Evolutionary conservation across 2,113 vertebrate genomes (phyloP), one percentile per base, ranked within the genome.

Genomic region (Podiceps cristatus): DNA sequence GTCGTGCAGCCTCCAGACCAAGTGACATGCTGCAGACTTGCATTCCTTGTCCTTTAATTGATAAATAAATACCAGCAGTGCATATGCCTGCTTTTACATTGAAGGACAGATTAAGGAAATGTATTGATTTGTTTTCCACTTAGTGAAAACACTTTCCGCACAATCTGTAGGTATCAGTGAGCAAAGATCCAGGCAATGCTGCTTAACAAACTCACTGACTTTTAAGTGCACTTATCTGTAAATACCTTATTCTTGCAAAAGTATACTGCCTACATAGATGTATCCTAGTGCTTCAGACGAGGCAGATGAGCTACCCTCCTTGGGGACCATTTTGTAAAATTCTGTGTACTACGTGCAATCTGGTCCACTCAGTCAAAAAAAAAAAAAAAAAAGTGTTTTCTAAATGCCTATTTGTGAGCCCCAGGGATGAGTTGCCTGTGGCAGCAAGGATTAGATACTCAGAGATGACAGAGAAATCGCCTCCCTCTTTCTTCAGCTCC

Each of bases 171-270:
- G 37, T 78, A 94, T 86, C 37, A 71, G 67, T 35, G 56, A 92
- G 29, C 35, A 93, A 71, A 85, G 67, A 88, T 29, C 68, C 66
- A 62, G 31, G 56, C 63, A 84, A 56, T 9, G 60, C 82, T 90
- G 59, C 64, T 93, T 96, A 95, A 90, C 72, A 90, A 96, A 90
- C 16, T 7, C 55, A 76, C 63, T 91, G 81, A 77, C 14, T 87
- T 58, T 58, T 42, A 95, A 95, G 56, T 91, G 90, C 86, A 95
- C 47, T 93, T 88, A 73, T 10, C 68, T 60, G 79, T 86, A 95
- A 95, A 95, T 84, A 95, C 45, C 11, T 77, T 84, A 55, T 31
- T 55, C 72, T 29, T 71, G 56, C 67, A 63, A 90, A 96, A 83
- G 55, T 63, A 23, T 69, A 66, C 68, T 90, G 78, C 28, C 64